Evolutionary conservation across 2,113 vertebrate species (phyloP).

Genomic region (Cololabis saira): DNA sequence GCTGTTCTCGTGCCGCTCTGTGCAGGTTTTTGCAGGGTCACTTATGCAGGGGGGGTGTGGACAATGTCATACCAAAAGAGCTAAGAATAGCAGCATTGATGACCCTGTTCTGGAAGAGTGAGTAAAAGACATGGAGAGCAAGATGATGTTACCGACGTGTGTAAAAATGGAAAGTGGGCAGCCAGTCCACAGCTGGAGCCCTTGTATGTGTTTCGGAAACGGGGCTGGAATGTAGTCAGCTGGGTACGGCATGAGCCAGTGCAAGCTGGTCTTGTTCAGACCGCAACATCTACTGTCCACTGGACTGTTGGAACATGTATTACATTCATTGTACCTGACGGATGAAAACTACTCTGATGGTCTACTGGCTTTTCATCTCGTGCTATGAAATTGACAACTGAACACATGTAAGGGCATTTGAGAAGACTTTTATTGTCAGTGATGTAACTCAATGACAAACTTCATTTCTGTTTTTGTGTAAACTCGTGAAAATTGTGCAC

Average conservation of each 20-base stretch:
- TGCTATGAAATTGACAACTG: too few species aligned
- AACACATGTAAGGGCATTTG: too few species aligned
- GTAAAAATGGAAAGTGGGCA: conserved; percentile 40
- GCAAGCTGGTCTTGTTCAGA: not conserved
- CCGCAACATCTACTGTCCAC: too few species aligned
- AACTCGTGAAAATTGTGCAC: too few species aligned
- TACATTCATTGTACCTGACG: too few species aligned
- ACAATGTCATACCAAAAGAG: conserved; percentile 25
- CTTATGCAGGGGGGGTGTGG: conserved; percentile 25
- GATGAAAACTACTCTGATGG: too few species aligned
- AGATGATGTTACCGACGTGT: conserved; percentile 24
- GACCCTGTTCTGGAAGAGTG: conserved; percentile 42
- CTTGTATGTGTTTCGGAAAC: conserved; percentile 14
- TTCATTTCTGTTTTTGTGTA: not conserved
- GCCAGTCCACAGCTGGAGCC: conserved; percentile 25
- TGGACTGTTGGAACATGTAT: too few species aligned
- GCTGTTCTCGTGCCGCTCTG: conserved; percentile 3
- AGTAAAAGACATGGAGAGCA: not conserved
- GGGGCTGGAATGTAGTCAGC: conserved; percentile 11
- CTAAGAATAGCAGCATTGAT: conserved; percentile 43
- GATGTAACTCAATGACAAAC: not conserved
- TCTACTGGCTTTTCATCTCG: too few species aligned
- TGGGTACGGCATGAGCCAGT: not conserved
- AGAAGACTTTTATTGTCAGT: not conserved
- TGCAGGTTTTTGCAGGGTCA: conserved; percentile 16